These are phyloP conservation scores for Campoplex capitator DNA, from an alignment of 2,888 invertebrate genomes.

Conservation along the genomic window DNA sequence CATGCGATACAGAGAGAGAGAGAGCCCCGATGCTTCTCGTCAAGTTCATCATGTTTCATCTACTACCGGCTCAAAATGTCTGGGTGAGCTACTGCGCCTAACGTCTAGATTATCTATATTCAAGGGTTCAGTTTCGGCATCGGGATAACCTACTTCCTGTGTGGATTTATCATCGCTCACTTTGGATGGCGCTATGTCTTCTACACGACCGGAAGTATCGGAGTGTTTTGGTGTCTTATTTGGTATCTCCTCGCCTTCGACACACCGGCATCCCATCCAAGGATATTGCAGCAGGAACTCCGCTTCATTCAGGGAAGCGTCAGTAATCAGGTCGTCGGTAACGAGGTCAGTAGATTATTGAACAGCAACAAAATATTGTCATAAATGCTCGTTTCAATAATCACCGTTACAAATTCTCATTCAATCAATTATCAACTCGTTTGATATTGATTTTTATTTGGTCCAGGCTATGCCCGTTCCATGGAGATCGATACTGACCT, in stretches of 20 bases:
- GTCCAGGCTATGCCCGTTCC: conserved; percentile 86
- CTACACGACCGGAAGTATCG: conserved; percentile 89
- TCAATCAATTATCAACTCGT: no score
- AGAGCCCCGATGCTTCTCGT: conserved; percentile 64
- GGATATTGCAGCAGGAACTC: conserved; percentile 88
- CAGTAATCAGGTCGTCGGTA: conserved; percentile 85
- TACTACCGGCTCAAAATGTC: conserved; percentile 78
- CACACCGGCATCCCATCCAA: conserved; percentile 89
- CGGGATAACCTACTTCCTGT: conserved; percentile 89
- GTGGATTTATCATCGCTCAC: conserved; percentile 89
- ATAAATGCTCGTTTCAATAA: background rate
- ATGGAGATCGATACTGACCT: conserved; percentile 88
- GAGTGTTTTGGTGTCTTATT: conserved; percentile 88
- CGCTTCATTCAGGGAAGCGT: conserved; percentile 89
- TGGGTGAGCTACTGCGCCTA: conserved; percentile 82
- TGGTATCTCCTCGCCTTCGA: conserved; percentile 90
- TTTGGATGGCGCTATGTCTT: conserved; percentile 90
- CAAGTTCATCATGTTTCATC: conserved; percentile 81
- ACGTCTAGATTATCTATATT: conserved; percentile 80
- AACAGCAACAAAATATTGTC: background rate
- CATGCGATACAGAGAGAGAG: conserved; percentile 28
- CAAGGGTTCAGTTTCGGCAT: conserved; percentile 90
- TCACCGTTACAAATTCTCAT: background rate
- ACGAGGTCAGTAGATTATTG: conserved; percentile 80
- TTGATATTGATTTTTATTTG: no score